A percentile compares a stretch with the other conserved stretches of the same genome.
Conservation (phyloP, 2,113 vertebrate species). For the Tetrao urogallus region DNA sequence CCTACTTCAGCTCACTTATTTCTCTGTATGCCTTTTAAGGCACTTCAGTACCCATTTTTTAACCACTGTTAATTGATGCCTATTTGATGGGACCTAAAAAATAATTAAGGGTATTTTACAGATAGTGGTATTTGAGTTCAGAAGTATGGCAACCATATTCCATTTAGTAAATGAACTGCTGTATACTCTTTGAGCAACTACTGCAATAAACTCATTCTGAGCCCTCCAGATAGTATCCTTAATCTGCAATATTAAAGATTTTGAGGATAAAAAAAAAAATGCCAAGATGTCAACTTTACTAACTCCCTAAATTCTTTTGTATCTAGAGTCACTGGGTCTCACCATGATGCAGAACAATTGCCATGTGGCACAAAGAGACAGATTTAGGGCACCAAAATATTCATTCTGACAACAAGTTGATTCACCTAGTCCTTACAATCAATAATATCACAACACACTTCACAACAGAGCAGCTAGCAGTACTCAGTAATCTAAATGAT, state of each 20-base stretch:
- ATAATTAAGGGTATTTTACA: neutral
- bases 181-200: neutral
- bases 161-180: neutral
- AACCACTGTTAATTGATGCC: neutral
- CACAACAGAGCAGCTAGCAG: neutral
- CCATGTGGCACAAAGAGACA: neutral
- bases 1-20: neutral
- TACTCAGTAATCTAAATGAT: neutral
- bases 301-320: neutral
- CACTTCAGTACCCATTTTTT: neutral
- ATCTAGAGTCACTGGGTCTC: neutral
- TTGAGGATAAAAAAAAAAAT: neutral
- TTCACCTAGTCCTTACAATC: neutral
- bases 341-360: neutral
- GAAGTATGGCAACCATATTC: neutral
- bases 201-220: neutral
- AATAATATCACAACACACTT: neutral
- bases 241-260: neutral
- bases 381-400: neutral
- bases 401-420: neutral
- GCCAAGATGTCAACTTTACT: neutral
- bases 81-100: neutral
- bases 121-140: neutral
- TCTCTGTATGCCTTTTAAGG: neutral
- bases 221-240: neutral